Evolutionary conservation across 2,888 invertebrate species (phyloP).

Genomic region (Melinaea menophilus): DNA sequence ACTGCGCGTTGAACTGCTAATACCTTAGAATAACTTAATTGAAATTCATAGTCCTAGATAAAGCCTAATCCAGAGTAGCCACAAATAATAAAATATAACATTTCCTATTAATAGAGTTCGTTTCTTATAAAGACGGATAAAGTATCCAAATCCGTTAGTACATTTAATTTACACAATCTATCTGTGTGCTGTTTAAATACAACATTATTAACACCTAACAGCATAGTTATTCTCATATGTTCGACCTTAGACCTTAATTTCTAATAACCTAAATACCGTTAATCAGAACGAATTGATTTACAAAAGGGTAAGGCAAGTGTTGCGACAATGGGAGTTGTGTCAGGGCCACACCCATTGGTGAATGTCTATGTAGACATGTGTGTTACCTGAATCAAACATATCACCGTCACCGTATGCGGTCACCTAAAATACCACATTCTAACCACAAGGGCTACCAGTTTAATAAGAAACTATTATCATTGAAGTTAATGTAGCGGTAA

Average conservation of each 20-base stretch:
- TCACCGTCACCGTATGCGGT: slow-evolving; percentile 35
- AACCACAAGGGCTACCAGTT: slow-evolving; percentile 24
- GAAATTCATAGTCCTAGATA: no score
- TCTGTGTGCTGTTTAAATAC: background rate
- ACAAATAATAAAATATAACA: no score
- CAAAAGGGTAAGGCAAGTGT: slow-evolving; percentile 35
- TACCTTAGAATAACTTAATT: no score
- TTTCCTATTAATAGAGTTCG: no score
- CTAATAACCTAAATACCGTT: slow-evolving; percentile 10
- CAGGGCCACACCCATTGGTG: slow-evolving; percentile 64
- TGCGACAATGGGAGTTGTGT: slow-evolving; percentile 67
- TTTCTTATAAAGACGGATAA: no score
- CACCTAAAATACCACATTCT: slow-evolving; percentile 35
- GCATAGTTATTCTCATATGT: background rate
- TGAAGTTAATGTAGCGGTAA: slow-evolving; percentile 1
- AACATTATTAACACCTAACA: background rate
- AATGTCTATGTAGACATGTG: slow-evolving; percentile 55
- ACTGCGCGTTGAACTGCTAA: no score
- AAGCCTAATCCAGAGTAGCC: no score
- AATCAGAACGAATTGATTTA: slow-evolving; percentile 18
- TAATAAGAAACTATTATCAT: slow-evolving; percentile 21
- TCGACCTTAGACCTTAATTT: slow-evolving; percentile 6
- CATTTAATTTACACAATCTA: background rate
- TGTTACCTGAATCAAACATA: slow-evolving; percentile 52
- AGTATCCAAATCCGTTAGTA: background rate